Base-by-base conservation (phyloP, 2,113 vertebrate species). In the Perca fluviatilis region DNA sequence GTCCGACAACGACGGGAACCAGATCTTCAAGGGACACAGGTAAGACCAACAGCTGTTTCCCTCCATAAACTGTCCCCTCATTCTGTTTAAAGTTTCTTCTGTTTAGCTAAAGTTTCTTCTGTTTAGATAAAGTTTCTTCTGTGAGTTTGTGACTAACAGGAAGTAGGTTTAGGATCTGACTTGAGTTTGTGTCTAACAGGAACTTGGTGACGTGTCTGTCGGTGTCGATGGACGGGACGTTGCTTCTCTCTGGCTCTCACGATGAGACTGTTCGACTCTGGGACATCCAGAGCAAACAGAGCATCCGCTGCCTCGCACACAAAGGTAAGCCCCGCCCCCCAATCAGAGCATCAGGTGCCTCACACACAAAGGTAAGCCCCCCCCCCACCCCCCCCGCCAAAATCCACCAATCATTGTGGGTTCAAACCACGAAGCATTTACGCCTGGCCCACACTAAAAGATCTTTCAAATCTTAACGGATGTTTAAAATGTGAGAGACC, bases 241-340 rank as follows among this genome's bases (percentile, higher is more conserved):
- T 98, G 0, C 93, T 99, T 54, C 94, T 98, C 3, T 99, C 98
- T 0, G 98, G 98, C 70, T 99, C 98, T 0, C 97, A 99, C 0
- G 98, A 99, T 0, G 98, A 99, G 91, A 97, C 97, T 0, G 96
- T 96, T 25, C 91, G 97, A 9, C 94, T 99, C 18, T 99, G 98
- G 98, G 97, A 99, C 70, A 86, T 99, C 69, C 97, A 98, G 72
- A 99, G 98, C 94, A 98, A 97, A 86, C 98, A 99, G 93, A 98
- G 97, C 80, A 72, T 98, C 43, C 96, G 96, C 72, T 97, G 97
- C 0, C 91, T 98, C 60, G 92, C 95, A 66, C 97, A 98, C 86
- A 98, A 98, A 97, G 98, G 98, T 99, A 91, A 64, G 78, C 62
- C 23, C 63, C 27, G 1, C 65, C 61, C 21, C 23, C 40, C 4